Evolutionary conservation across 2,113 vertebrate genomes (phyloP).

Genomic region (Vimba vimba): DNA sequence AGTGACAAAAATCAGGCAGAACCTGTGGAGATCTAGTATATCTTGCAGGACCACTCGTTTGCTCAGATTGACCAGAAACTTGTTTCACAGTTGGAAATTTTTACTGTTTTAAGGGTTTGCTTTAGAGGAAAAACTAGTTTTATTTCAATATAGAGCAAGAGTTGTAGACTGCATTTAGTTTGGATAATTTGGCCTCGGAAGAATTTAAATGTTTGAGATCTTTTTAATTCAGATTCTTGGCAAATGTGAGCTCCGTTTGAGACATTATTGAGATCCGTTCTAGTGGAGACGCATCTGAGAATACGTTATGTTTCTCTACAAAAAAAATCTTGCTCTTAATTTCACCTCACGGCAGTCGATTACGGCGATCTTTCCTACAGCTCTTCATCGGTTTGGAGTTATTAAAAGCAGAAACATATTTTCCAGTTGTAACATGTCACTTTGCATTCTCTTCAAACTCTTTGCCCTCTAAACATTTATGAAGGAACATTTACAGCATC

Average conservation of each 20-base stretch:
- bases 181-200: background rate
- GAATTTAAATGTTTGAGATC: too few relatives aligned
- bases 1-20: conserved; percentile 1
- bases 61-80: background rate
- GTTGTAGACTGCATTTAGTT: background rate
- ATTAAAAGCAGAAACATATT: conserved; percentile 13
- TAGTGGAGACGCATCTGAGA: background rate
- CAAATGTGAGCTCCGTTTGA: background rate
- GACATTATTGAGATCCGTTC: background rate
- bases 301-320: background rate
- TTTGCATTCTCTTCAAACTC: conserved; percentile 19
- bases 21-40: conserved; percentile 9
- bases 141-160: background rate
- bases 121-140: background rate
- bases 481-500: conserved; percentile 26
- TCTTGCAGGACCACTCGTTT: background rate
- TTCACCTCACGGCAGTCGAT: background rate
- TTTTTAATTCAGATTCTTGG: background rate
- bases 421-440: conserved; percentile 35
- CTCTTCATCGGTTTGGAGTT: background rate
- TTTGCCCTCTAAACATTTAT: conserved; percentile 20
- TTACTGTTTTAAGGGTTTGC: background rate
- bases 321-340: background rate
- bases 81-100: background rate
- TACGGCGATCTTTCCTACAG: background rate